Evolutionary conservation across 2,888 invertebrate genomes (phyloP), one percentile per base, ranked within the genome.

Genomic region (Eupithecia insigniata): DNA sequence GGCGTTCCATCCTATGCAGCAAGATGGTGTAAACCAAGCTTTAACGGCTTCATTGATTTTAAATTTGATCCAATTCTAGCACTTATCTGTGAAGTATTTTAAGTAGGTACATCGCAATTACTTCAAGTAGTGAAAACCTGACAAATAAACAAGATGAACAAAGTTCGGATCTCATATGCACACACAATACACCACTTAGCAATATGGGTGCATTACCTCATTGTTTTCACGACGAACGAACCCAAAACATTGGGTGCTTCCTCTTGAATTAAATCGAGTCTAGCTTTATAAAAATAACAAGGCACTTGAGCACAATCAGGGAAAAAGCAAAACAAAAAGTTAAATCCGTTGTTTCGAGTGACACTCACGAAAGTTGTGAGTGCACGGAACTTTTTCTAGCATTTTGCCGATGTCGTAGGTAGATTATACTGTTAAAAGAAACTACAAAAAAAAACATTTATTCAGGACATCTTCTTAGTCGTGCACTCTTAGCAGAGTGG

Each of bases 281-380:
- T 60, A 74, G 34, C 66, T 43, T 36, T 69, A 69, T 64, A 66
- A 71, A 74, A 71, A 74, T 74, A 74, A 74, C 71, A 72, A 74
- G 71, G 74, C 71, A 71, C 74, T 74, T 74, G 71, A 69, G 69
- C 67, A 60, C 71, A 71, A 71, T 74, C 71, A 71, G 43, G 66
- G 66, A 75, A 75, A 72, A 73, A 72, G 68, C 67, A 58, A 66
- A 73, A 70, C 69, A 71, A 71, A 75, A 71, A 77, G 74, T 70
- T 71, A 70, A 66, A 55, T 72, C 68, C 71, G 73, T 76, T 73
- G 74, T 75, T 73, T 76, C 73, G 73, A 77, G 77, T 77, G 77
- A 70, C 77, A 77, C 77, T 79, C 71, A 60, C 67, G 46, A 72
- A 75, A 72, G 75, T 75, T 70, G 70, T 61, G 65, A 72, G 75